phyloP scores from a whole-genome alignment of 2,113 vertebrate species.

The Grammomys dolichurus region DNA sequence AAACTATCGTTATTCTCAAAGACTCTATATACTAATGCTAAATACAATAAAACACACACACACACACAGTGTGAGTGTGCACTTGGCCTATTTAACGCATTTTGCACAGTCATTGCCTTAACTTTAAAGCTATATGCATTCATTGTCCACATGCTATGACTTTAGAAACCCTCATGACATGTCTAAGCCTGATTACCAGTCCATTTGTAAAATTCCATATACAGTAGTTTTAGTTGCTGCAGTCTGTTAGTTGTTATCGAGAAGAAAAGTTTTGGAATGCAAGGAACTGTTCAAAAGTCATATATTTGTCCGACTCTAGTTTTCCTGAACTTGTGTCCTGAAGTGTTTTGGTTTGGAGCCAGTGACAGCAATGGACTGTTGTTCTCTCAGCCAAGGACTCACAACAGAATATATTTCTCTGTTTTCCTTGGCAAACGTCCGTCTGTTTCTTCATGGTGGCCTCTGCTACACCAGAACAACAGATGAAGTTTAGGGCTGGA shows the following conservation, averaged over 20 bases:
- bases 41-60: too few species aligned
- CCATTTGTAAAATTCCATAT: slow-evolving; percentile 7
- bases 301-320: neutral
- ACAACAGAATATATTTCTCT: neutral
- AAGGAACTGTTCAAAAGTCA: neutral
- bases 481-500: neutral
- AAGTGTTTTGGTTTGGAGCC: neutral
- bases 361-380: neutral
- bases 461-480: neutral
- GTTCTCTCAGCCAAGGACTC: neutral
- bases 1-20: neutral
- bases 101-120: neutral
- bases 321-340: neutral
- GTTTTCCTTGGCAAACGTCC: neutral
- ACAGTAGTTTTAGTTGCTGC: neutral
- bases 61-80: too few species aligned
- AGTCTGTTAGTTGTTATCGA: neutral
- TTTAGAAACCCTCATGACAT: neutral
- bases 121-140: neutral
- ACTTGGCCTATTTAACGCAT: neutral
- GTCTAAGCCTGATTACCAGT: neutral
- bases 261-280: neutral
- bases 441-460: neutral
- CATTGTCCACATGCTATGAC: neutral
- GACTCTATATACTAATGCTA: neutral